A percentile compares a stretch with the other conserved stretches of the same genome.
Conservation (phyloP, 1,140 invertebrate species). For the Panagrolaimus sp. region DNA sequence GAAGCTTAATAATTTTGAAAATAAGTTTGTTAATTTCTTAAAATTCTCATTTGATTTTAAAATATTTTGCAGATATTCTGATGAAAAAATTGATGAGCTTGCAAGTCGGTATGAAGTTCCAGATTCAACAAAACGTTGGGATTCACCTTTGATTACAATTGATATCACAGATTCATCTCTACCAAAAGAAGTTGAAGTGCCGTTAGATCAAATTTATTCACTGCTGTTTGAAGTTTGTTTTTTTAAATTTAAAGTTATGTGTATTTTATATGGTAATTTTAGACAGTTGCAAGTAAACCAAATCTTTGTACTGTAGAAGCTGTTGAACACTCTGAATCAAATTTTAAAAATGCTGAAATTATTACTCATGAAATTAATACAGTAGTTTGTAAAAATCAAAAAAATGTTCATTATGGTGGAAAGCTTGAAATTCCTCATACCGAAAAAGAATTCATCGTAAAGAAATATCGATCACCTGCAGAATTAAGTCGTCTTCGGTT, state of each 20-base stretch:
- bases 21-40: too few species aligned
- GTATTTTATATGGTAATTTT: neutral
- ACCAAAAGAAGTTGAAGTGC: neutral
- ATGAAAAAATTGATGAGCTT: neutral
- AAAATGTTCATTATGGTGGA: neutral
- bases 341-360: constrained; percentile 1
- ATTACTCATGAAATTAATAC: constrained; percentile 2
- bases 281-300: constrained; percentile 6
- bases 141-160: neutral
- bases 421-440: neutral
- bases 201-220: neutral
- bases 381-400: neutral
- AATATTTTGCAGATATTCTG: too few species aligned
- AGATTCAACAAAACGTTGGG: neutral
- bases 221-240: neutral
- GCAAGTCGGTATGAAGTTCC: neutral
- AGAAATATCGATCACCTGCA: constrained; percentile 10
- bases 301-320: constrained; percentile 3
- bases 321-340: constrained; percentile 7
- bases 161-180: neutral
- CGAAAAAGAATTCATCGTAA: neutral
- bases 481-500: constrained; percentile 4
- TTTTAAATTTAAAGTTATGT: neutral
- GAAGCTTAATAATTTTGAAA: neutral
- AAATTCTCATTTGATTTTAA: too few species aligned